Evolutionary conservation across 2,888 invertebrate genomes (phyloP), one percentile per base, ranked within the genome.

Genomic region (Parnassius apollo): DNA sequence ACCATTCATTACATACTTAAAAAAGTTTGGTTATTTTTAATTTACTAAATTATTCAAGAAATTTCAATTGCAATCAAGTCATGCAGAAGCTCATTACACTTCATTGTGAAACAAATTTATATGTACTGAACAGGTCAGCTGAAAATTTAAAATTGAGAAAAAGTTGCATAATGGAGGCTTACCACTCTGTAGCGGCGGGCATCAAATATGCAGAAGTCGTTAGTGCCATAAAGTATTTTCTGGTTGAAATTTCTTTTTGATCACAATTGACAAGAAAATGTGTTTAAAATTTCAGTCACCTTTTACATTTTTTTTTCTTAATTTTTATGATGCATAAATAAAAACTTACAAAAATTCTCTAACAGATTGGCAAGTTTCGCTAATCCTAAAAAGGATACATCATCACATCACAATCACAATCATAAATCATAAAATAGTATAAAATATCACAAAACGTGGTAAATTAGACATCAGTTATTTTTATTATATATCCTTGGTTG

Each of bases 201-300:
- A 61, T 61, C 51, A 61, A 61, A 61, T 61, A 61, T 61, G 61
- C 61, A 61, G 51, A 61, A 61, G 61, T 61, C 56, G 57, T 61
- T 61, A 61, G 61, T 56, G 56, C 51, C 35, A 56, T 61, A 50
- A 61, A 61, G 51, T 61, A 61, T 61, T 61, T 61, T 60, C 51
- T 42, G 51, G 49, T 56, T 51, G 51, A 57, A 61, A 50, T 46
- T 61, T 22, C 51, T 46, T 61, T 44, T 51, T 51, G 44, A 45
- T 52, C 56, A 51, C 51, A 56, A 56, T 49, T 72, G 51, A 44
- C 35, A 80, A 78, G 35, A 35, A 35, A 35, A 35, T 35, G 3
- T 35, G 35, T 35, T 35, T 35, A 35, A 35, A 35, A 35, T 35
- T 35, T 35, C 35, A 35, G 35, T 35, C 0, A 35, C 35, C 7